phyloP scores from a whole-genome alignment of 2,113 vertebrate genomes.

The Brachirus orientalis region DNA sequence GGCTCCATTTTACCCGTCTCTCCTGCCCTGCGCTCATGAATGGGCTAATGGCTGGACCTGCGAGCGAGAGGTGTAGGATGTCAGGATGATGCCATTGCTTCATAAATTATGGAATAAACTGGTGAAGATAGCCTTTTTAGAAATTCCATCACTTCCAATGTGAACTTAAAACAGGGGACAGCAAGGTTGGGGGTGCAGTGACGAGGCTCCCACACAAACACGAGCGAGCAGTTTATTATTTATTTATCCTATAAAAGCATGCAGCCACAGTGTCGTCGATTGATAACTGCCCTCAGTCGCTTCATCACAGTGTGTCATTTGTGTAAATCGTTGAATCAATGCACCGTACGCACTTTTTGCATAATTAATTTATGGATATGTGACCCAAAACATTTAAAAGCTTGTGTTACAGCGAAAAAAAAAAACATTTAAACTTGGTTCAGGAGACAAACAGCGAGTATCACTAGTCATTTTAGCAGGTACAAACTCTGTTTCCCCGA shows the following conservation, averaged over 20 bases:
- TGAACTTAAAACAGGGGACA: slow-evolving; percentile 27
- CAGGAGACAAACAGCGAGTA: no score
- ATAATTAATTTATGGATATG: slow-evolving; percentile 22
- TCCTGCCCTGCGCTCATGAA: slow-evolving; percentile 45
- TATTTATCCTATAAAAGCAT: slow-evolving; percentile 23
- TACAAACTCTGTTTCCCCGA: slow-evolving; percentile 25
- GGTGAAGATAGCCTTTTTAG: slow-evolving; percentile 40
- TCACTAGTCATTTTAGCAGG: not conserved
- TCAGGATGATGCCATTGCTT: slow-evolving; percentile 56
- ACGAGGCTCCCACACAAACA: slow-evolving; percentile 25
- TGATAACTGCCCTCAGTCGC: not conserved
- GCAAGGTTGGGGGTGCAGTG: slow-evolving; percentile 5
- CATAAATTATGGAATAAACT: slow-evolving; percentile 75
- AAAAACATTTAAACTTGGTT: not conserved
- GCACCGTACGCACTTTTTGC: slow-evolving; percentile 4
- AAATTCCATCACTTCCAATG: slow-evolving; percentile 52
- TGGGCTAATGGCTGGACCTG: slow-evolving; percentile 42
- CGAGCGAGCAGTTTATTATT: slow-evolving; percentile 4
- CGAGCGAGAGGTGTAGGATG: slow-evolving; percentile 64
- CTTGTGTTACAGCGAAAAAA: not conserved
- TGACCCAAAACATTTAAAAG: not conserved
- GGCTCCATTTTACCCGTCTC: slow-evolving; percentile 41
- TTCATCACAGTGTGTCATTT: no score
- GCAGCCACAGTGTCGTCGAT: slow-evolving; percentile 3
- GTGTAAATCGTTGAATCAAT: no score